Conservation (phyloP, 92 coral and sea anemone species). For the Hydrozoanthus gracilis region DNA sequence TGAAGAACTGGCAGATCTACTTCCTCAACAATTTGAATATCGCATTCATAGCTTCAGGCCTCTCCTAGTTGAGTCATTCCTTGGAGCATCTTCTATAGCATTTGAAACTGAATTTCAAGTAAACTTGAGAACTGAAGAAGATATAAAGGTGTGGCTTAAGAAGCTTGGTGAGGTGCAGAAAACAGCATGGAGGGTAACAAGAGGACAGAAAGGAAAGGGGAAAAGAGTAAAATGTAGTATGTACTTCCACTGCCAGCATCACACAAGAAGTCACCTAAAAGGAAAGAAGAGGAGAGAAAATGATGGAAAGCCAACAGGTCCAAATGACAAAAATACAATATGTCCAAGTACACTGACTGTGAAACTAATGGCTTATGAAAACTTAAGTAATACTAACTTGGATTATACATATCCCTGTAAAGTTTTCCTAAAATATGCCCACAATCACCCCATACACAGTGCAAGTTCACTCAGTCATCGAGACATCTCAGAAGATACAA, state of each 20-base stretch:
- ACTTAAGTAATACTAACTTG: background rate
- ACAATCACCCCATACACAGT: conserved; percentile 10
- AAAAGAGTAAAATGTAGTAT: conserved; percentile 8
- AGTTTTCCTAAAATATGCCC: conserved; percentile 1
- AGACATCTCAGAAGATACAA: conserved; percentile 24
- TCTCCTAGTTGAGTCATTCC: conserved; percentile 3
- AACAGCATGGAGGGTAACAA: conserved; percentile 1
- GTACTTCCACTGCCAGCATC: conserved; percentile 40
- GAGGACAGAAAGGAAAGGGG: background rate
- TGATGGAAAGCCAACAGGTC: conserved; percentile 45
- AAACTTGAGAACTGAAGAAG: conserved; percentile 1
- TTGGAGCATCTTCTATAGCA: conserved; percentile 2
- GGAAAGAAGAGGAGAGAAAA: conserved; percentile 38
- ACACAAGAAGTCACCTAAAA: conserved; percentile 46
- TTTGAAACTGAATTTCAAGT: conserved; percentile 6
- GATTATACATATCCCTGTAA: no score
- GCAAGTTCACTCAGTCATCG: conserved; percentile 39
- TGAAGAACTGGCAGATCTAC: background rate
- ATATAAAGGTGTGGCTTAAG: conserved; percentile 11
- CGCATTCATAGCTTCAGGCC: conserved; percentile 4
- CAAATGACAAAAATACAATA: conserved; percentile 39
- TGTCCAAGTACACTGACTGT: conserved; percentile 33
- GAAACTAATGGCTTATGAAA: conserved; percentile 24
- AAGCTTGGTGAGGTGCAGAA: conserved; percentile 9
- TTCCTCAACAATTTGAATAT: background rate